phyloP scores from a whole-genome alignment of 2,797 vertebrate genomes.

The Coregonus suidteri region DNA sequence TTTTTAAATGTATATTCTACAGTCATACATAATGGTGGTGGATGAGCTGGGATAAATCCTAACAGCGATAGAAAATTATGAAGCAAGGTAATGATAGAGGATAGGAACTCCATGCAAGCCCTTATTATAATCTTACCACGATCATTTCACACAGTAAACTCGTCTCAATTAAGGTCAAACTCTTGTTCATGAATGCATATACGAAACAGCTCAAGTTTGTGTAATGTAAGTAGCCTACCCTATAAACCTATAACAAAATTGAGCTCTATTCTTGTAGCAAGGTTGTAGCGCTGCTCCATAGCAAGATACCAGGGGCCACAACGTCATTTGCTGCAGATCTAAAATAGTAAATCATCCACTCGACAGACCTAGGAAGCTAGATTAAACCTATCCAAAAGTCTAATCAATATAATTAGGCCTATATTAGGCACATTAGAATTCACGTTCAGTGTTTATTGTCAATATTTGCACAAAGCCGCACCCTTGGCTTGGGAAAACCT shows the following conservation, averaged over 20 bases:
- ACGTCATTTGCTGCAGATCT: constrained; percentile 8
- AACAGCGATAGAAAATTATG: neutral
- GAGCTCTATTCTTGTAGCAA: constrained; percentile 10
- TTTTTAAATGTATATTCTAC: neutral
- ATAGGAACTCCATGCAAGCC: neutral
- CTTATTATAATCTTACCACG: neutral
- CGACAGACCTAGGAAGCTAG: neutral
- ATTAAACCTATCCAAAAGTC: neutral
- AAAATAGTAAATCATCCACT: neutral
- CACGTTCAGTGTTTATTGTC: constrained; percentile 7
- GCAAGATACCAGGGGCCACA: constrained; percentile 15
- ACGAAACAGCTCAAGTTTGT: neutral
- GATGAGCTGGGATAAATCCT: neutral
- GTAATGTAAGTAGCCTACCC: neutral
- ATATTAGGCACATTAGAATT: neutral
- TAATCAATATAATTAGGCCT: neutral
- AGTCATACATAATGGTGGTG: neutral
- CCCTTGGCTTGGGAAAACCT: constrained; percentile 54
- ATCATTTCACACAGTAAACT: neutral
- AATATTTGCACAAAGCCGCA: constrained; percentile 62
- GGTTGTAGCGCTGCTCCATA: neutral
- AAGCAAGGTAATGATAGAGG: neutral
- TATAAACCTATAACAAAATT: constrained; percentile 33
- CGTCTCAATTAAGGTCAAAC: neutral
- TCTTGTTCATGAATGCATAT: neutral